Evolutionary conservation across 2,888 invertebrate genomes (phyloP).

Genomic region (Scelioninae gen. 1): DNA sequence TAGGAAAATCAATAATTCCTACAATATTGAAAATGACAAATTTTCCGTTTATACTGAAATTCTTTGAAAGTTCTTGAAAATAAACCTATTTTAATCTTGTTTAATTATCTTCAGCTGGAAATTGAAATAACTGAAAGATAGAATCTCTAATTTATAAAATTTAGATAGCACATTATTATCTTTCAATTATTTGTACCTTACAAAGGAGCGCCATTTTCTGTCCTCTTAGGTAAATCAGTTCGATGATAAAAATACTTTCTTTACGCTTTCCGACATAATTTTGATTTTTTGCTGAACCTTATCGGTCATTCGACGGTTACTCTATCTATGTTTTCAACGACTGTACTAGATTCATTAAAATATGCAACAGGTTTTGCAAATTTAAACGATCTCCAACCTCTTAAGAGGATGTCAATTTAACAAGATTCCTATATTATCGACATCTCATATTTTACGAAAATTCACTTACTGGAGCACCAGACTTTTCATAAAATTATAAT

Average conservation of each 20-base stretch:
- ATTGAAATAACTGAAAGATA: conserved; percentile 36
- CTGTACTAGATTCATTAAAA: no score
- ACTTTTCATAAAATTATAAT: no score
- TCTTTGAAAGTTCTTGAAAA: neutral
- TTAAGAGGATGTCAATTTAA: no score
- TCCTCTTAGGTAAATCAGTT: conserved; percentile 75
- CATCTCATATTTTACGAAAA: no score
- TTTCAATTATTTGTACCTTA: conserved; percentile 56
- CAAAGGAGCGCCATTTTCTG: conserved; percentile 70
- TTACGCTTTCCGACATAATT: conserved; percentile 63
- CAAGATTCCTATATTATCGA: no score
- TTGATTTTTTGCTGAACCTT: conserved; percentile 55
- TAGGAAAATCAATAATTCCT: no score
- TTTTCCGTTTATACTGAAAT: neutral
- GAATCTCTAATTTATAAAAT: neutral
- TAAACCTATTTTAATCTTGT: neutral
- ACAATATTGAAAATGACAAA: no score
- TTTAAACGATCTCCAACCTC: neutral
- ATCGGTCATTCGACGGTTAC: conserved; percentile 48
- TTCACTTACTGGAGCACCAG: no score
- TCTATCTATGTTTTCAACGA: conserved; percentile 5
- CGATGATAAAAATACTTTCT: conserved; percentile 41
- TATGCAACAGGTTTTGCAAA: neutral
- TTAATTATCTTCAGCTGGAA: neutral
- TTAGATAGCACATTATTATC: conserved; percentile 10